Base-by-base conservation (phyloP, 2,797 vertebrate species). In the Tenualosa ilisha region DNA sequence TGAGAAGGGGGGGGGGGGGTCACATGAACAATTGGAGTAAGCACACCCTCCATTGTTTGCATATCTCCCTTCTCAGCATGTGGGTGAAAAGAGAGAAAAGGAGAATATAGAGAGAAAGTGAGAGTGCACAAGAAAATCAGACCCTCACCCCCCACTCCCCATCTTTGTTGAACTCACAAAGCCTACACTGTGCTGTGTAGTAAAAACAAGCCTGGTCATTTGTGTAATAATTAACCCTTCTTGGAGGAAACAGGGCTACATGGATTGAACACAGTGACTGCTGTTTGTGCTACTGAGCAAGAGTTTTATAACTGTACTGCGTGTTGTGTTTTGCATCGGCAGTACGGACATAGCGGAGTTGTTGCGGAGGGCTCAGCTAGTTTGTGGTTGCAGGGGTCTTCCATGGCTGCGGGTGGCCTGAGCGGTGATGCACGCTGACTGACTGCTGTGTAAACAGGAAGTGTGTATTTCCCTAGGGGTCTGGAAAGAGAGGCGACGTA, bases 381-480 rank as follows among this genome's bases (percentile, higher is more conserved):
- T 82, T 40, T 81, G 11, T 54, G 82, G 24, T 72, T 61, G 56
- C 50, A 82, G 86, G 81, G 88, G 37, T 84, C 85, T 89, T 89
- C 89, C 85, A 43, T 49, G 22, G 26, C 81, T 87, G 89, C 85
- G 79, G 68, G 90, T 89, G 87, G 83, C 87, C 91, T 93, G 90
- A 93, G 91, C 91, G 90, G 89, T 83, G 85, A 92, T 89, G 91
- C 88, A 88, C 88, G 89, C 89, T 91, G 83, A 65, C 85, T 65
- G 68, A 79, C 68, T 83, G 83, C 91, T 86, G 86, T 91, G 91
- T 95, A 94, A 95, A 95, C 94, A 95, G 95, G 95, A 96, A 95
- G 92, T 92, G 91, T 91, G 93, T 88, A 90, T 93, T 94, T 87
- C 91, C 91, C 89, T 43, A 84, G 72, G 72, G 91, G 87, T 88